phyloP scores from a whole-genome alignment of 2,113 vertebrate genomes.

The Stegostoma tigrinum region DNA sequence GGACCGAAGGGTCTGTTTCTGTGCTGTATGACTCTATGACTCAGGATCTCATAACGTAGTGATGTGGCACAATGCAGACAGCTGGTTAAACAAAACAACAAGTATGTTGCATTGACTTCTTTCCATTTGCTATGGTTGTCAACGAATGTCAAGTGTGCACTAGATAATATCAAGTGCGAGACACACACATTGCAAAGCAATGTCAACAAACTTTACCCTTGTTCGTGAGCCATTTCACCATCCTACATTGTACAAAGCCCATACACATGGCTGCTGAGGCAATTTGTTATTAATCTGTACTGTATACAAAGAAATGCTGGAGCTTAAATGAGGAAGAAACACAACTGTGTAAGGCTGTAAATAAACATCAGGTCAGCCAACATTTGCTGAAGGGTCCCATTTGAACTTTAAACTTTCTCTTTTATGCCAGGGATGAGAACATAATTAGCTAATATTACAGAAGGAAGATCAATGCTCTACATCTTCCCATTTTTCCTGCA shows the following conservation, averaged over 20 bases:
- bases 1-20: too few relatives aligned
- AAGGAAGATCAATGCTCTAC: neutral
- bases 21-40: too few relatives aligned
- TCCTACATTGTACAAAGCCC: neutral
- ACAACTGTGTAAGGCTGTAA: neutral
- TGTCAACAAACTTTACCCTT: neutral
- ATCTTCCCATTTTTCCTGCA: neutral
- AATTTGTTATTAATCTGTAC: neutral
- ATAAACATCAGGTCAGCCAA: neutral
- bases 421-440: neutral
- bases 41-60: neutral
- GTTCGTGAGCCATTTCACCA: neutral
- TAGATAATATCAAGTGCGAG: neutral
- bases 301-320: neutral
- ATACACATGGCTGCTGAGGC: neutral
- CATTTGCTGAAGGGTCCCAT: neutral
- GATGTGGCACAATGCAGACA: neutral
- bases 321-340: neutral
- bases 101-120: neutral
- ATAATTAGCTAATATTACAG: neutral
- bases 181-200: neutral
- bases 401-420: conserved; percentile 7
- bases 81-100: neutral
- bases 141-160: neutral
- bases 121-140: neutral